A percentile compares a stretch with the other conserved stretches of the same genome.
Evolutionary conservation across 2,797 vertebrate species (phyloP).

Genomic region (Pangasius krempfi): DNA sequence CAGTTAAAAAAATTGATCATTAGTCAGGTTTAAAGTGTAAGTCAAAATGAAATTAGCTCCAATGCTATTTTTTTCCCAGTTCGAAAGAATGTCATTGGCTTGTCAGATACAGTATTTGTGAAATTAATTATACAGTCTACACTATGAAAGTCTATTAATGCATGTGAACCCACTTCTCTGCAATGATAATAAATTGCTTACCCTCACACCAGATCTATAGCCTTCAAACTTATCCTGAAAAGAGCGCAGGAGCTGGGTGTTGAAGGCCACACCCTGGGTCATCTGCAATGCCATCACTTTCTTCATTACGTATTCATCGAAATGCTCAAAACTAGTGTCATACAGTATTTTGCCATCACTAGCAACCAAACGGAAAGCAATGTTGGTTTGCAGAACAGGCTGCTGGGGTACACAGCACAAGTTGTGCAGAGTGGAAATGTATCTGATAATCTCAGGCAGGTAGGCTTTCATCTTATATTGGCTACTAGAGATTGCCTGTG

Average conservation of each 20-base stretch:
- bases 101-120: neutral
- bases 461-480: constrained; percentile 72
- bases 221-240: constrained; percentile 71
- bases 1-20: neutral
- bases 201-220: constrained; percentile 78
- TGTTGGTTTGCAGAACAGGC: constrained; percentile 58
- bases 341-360: constrained; percentile 59
- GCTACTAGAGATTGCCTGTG: constrained; percentile 60
- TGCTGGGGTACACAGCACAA: constrained; percentile 72
- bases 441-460: constrained; percentile 74
- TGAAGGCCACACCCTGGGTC: constrained; percentile 69
- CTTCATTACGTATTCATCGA: constrained; percentile 65
- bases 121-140: neutral
- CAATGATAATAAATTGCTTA: constrained; percentile 61
- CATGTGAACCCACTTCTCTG: neutral
- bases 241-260: constrained; percentile 72
- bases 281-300: constrained; percentile 74
- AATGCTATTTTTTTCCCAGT: neutral
- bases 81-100: neutral
- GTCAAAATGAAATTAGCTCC: neutral
- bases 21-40: neutral
- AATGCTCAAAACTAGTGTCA: constrained; percentile 76
- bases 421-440: constrained; percentile 67
- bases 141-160: neutral
- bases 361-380: constrained; percentile 70